Conservation (phyloP, 2,113 vertebrate genomes). For the Tapirus terrestris region DNA sequence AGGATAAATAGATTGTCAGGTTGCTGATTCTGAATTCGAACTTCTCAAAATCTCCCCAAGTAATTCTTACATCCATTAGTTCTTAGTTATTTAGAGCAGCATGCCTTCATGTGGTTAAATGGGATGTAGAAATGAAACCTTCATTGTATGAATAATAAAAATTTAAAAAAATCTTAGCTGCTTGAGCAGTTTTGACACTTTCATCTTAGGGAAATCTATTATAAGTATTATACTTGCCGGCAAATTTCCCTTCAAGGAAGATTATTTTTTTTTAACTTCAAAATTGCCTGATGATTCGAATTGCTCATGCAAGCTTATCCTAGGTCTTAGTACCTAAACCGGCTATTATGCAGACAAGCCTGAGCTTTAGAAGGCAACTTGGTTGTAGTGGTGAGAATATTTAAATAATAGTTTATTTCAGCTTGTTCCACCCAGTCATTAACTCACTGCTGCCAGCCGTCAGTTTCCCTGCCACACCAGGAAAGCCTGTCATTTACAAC, state of each 20-base stretch:
- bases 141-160: slow-evolving; percentile 1
- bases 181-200: background rate
- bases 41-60: background rate
- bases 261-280: background rate
- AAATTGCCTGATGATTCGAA: slow-evolving; percentile 20
- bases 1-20: slow-evolving; percentile 1
- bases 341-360: slow-evolving; percentile 47
- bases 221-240: slow-evolving; percentile 25
- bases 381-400: slow-evolving; percentile 47
- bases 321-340: background rate
- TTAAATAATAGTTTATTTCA: slow-evolving; percentile 63
- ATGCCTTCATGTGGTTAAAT: background rate
- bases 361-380: slow-evolving; percentile 16
- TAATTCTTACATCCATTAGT: background rate
- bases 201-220: slow-evolving; percentile 28
- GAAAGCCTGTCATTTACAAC: slow-evolving; percentile 51
- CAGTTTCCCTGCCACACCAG: background rate
- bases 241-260: slow-evolving; percentile 38
- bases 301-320: background rate
- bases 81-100: background rate
- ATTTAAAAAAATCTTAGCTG: background rate
- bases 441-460: slow-evolving; percentile 34
- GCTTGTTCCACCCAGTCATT: slow-evolving; percentile 43
- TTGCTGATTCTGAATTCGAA: background rate
- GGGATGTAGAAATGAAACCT: background rate